These are phyloP conservation scores for Raja brachyura DNA, from an alignment of 2,113 vertebrate genomes.

Conservation along the genomic window DNA sequence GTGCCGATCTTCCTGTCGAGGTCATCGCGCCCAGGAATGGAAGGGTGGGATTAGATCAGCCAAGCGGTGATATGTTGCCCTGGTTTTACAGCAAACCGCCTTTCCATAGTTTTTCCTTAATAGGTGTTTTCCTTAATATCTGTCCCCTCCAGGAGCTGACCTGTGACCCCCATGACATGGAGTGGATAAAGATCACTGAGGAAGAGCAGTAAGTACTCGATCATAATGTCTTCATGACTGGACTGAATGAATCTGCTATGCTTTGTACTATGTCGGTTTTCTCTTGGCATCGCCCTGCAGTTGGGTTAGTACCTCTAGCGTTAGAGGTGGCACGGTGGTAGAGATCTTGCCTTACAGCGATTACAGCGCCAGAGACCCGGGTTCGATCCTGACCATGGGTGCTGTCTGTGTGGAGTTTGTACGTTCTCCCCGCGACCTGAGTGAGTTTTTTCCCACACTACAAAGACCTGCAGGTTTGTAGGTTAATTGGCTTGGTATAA, in stretches of 20 bases:
- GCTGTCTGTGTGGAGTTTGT: too few species aligned
- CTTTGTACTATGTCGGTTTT: background rate
- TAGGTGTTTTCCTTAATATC: too few species aligned
- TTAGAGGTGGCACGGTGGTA: too few species aligned
- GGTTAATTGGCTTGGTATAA: too few species aligned
- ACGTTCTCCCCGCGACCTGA: too few species aligned
- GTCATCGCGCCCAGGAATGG: background rate
- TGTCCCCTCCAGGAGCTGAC: slow-evolving; percentile 42
- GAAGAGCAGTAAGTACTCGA: slow-evolving; percentile 87
- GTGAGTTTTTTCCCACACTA: too few species aligned
- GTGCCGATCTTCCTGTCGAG: background rate
- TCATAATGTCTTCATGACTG: background rate
- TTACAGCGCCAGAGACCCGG: too few species aligned
- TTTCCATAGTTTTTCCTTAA: background rate
- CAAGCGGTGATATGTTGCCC: background rate
- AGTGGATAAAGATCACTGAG: slow-evolving; percentile 94
- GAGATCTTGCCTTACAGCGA: too few species aligned
- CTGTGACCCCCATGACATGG: slow-evolving; percentile 88
- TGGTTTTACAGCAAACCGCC: background rate
- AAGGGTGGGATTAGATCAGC: background rate
- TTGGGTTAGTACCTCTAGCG: too few species aligned
- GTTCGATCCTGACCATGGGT: too few species aligned
- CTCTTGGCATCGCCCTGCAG: too few species aligned
- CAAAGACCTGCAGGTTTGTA: too few species aligned
- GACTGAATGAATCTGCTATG: background rate